Base-by-base conservation (phyloP, 1,140 invertebrate species). In the Tetraneura akinire region DNA sequence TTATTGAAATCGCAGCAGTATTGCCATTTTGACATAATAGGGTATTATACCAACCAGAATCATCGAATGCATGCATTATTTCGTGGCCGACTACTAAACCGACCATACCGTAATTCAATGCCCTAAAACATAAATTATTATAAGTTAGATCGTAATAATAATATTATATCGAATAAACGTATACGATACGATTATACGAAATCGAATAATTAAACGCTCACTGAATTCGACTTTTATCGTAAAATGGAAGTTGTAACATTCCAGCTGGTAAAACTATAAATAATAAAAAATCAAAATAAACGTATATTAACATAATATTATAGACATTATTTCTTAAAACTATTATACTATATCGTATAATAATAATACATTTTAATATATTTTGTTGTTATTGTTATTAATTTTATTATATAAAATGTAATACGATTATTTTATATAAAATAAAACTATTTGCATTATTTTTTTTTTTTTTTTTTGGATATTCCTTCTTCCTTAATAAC, bases 81-180 rank as follows among this genome's bases (percentile, higher is more conserved):
- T 93, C 91, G 82, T 92, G 92, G 16, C 91, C 91, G 88, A 93
- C 91, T 76, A 92, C 91, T 64, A 91, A 90, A 29, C 91, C 91
- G 83, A 92, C 91, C 1, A 91, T 91, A 82, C 91, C 91, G 83
- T 92, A 92, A 85, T 92, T 92, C 76, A 92, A 88, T 8, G 90
- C 90, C 82, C 89, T 66, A 42, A 21, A 45, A 8, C n/a, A 21
- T 37, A 10, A 21, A 66, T n/a, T n/a, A n/a, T n/a, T n/a, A n/a
- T n/a, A n/a, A n/a, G n/a, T n/a, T n/a, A n/a, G n/a, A n/a, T n/a
- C 32, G 32, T 37, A 4, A n/a, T n/a, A n/a, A n/a, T n/a, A 37
- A 37, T 37, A 37, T 37, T 4, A 37, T 37, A 3, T 4, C 8
- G 3, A 37, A 18, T 5, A 51, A 51, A 16, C 49, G 49, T 51